A percentile compares a stretch with the other conserved stretches of the same genome.
Evolutionary conservation across 2,113 vertebrate genomes (phyloP).

Genomic region (Mirza zaza): DNA sequence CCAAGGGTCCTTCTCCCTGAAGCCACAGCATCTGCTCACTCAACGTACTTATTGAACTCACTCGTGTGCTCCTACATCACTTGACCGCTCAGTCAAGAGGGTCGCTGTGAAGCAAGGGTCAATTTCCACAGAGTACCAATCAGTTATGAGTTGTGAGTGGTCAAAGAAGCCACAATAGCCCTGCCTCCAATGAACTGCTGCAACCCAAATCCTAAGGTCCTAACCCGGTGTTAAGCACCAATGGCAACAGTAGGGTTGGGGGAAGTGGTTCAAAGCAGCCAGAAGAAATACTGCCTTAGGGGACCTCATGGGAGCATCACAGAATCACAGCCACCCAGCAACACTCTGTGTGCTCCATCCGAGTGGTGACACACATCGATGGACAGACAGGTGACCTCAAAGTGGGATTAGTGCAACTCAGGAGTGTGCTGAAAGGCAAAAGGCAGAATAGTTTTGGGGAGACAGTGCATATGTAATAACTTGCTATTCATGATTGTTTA

Average conservation of each 20-base stretch:
- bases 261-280: background rate
- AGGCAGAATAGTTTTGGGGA: background rate
- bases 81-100: background rate
- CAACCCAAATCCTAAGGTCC: background rate
- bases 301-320: too few species aligned
- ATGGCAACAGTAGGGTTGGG: background rate
- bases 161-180: background rate
- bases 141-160: background rate
- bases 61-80: too few species aligned
- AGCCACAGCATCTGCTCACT: fast-evolving
- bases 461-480: background rate
- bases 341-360: too few species aligned
- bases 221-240: background rate
- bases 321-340: background rate
- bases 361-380: background rate
- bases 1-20: background rate
- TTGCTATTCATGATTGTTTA: background rate
- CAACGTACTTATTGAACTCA: fast-evolving
- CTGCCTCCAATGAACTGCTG: fast-evolving
- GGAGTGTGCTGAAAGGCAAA: background rate
- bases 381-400: background rate
- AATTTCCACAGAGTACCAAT: background rate
- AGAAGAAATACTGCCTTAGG: background rate
- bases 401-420: fast-evolving
- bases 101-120: background rate